Base-by-base conservation (phyloP, 2,888 invertebrate species). In the Campoplex nolae region DNA sequence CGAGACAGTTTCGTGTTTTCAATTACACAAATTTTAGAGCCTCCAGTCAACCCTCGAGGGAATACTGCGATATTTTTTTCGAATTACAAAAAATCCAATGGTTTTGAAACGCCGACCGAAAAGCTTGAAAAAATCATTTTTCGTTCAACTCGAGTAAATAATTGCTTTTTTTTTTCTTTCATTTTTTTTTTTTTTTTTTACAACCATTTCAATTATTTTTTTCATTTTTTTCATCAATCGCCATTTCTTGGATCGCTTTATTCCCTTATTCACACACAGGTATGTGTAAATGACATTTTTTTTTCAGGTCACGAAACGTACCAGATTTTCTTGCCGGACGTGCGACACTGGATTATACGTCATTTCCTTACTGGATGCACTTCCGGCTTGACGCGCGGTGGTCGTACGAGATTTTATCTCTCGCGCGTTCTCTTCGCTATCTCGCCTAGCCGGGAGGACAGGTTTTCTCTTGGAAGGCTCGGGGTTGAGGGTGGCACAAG, bases 351-450 rank as follows among this genome's bases (percentile, higher is more conserved):
- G 86, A 83, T 86, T 86, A 79, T 86, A 86, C 86, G 83, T 86
- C 79, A 83, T 86, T 86, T 86, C 83, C 86, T 86, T 86, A 71
- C 83, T 79, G 83, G 86, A 83, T 86, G 86, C 86, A 76, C 83
- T 86, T 86, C 86, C 86, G 86, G 70, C 65, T 16, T 79, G 18
- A 74, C 54, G 77, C 65, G 77, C 38, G 77, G 85, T 74, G 73
- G 51, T 82, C 83, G 85, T 83, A 77, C 62, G 51, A 85, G 83
- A 85, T 83, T 78, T 76, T 73, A 85, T 79, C 79, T 79, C 58
- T 56, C 74, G 38, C 42, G 65, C 67, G 38, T 77, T 83, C 82
- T 54, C 56, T 65, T 54, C 65, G 42, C 62, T 86, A 83, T 86
- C 79, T 76, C 79, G 45, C 83, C 45, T 16, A 54, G 79, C 56